Base-by-base conservation (phyloP, 2,113 vertebrate genomes). In the Percina caprodes region DNA sequence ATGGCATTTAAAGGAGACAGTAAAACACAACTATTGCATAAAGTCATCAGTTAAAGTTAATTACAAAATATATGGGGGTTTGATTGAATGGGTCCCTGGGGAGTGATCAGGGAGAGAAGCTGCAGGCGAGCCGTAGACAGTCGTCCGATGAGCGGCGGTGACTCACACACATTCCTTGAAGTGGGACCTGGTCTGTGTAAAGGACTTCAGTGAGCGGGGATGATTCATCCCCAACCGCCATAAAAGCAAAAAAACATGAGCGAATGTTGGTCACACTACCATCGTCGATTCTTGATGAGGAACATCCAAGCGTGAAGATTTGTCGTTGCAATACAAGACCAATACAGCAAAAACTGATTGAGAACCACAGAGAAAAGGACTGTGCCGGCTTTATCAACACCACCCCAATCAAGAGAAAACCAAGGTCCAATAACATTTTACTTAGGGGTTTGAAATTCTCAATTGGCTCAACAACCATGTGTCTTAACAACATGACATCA, bases 121-220 rank as follows among this genome's bases (percentile, higher is more conserved):
- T 91, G 85, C 89, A 92, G 92, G 92, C 88, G 21, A 86, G 78
- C 55, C 26, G 56, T 75, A 82, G 86, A 89, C 87, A 87, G 82
- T 91, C 59, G 78, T 85, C 83, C 60, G 76, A 91, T 83, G 88
- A 91, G 86, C 59, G 76, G 84, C 83, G 56, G 86, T 94, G 92
- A 92, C 90, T 94, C 91, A 92, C 85, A 88, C 76, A 74, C 91
- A 94, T 92, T 94, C 90, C 89, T 89, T 72, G 26, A 88, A 87
- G 66, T 58, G 83, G 87, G 92, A 92, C 92, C 94, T 95, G 94
- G 92, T 93, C 91, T 95, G 86, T 91, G 92, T 95, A 93, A 94
- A 92, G 82, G 75, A 88, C 88, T 89, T 79, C 75, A 88, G 86
- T 74, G 75, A 85, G 85, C 4, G 1, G 52, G n/a, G 66, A 88